A percentile compares a stretch with the other conserved stretches of the same genome.
Conservation (phyloP, 2,797 vertebrate genomes). For the Naso thynnoides region DNA sequence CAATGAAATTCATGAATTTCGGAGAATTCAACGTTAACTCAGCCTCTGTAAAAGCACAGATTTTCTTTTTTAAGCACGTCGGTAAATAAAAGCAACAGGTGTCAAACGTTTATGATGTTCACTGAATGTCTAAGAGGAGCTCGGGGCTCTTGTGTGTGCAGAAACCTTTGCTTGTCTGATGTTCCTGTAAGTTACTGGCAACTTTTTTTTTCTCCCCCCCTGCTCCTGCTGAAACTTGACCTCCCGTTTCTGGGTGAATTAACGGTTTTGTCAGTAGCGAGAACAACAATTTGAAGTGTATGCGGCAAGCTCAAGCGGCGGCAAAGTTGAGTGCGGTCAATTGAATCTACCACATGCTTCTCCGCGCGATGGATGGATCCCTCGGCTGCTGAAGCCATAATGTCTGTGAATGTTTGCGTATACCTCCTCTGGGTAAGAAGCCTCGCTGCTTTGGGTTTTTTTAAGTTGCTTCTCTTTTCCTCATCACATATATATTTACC, state of each 20-base stretch:
- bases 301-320: constrained; percentile 71
- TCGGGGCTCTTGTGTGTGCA: constrained; percentile 22
- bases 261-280: constrained; percentile 79
- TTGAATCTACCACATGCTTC: constrained; percentile 71
- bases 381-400: constrained; percentile 32
- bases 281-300: constrained; percentile 76
- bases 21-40: background rate
- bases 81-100: constrained; percentile 60
- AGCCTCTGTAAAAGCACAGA: background rate
- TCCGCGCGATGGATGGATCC: constrained; percentile 52
- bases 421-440: constrained; percentile 27
- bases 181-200: constrained; percentile 49
- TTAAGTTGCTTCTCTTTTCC: background rate
- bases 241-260: constrained; percentile 81
- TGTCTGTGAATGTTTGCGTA: constrained; percentile 46
- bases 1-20: background rate
- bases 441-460: background rate
- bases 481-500: background rate
- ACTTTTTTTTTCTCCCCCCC: background rate
- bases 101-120: constrained; percentile 24
- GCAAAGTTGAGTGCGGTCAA: constrained; percentile 78
- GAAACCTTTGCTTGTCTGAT: constrained; percentile 46
- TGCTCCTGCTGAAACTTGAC: constrained; percentile 75
- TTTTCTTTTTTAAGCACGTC: background rate
- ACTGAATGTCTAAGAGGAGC: constrained; percentile 1